Evolutionary conservation across 2,888 invertebrate genomes (phyloP).

Genomic region (Scaptomyza reducta): DNA sequence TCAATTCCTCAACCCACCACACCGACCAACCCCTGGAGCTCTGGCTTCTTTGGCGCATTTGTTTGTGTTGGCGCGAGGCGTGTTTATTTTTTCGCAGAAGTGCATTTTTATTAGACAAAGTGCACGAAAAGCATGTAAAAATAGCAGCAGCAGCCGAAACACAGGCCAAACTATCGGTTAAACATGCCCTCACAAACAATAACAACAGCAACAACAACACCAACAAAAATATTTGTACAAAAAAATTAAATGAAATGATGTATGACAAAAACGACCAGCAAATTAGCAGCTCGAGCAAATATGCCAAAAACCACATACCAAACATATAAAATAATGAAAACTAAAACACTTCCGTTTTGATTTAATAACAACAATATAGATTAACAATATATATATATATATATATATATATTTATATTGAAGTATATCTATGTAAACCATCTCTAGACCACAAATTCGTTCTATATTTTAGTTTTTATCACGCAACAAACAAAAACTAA

Average conservation of each 20-base stretch:
- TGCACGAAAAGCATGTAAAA: conserved; percentile 51
- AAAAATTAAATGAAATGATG: conserved; percentile 17
- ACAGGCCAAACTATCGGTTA: conserved; percentile 45
- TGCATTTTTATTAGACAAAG: conserved; percentile 74
- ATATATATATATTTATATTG: background rate
- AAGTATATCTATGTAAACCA: conserved; percentile 4
- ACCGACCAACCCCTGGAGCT: background rate
- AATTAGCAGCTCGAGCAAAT: conserved; percentile 39
- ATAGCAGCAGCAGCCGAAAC: conserved; percentile 25
- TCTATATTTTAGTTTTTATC: conserved; percentile 35
- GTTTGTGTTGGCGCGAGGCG: conserved; percentile 55
- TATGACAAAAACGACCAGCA: conserved; percentile 32
- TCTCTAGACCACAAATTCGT: conserved; percentile 6
- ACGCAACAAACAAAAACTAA: conserved; percentile 8
- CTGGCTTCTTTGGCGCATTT: conserved; percentile 16
- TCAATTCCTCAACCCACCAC: background rate
- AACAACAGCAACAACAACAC: conserved; percentile 11
- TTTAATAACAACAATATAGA: conserved; percentile 22
- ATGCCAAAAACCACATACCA: conserved; percentile 23
- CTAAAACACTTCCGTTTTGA: conserved; percentile 51
- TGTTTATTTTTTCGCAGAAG: conserved; percentile 79
- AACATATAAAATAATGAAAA: conserved; percentile 17
- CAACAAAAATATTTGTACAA: conserved; percentile 15
- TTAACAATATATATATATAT: background rate
- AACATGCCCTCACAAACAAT: conserved; percentile 22